Evolutionary conservation across 2,113 vertebrate genomes (phyloP), one percentile per base, ranked within the genome.

Genomic region (Gopherus flavomarginatus): DNA sequence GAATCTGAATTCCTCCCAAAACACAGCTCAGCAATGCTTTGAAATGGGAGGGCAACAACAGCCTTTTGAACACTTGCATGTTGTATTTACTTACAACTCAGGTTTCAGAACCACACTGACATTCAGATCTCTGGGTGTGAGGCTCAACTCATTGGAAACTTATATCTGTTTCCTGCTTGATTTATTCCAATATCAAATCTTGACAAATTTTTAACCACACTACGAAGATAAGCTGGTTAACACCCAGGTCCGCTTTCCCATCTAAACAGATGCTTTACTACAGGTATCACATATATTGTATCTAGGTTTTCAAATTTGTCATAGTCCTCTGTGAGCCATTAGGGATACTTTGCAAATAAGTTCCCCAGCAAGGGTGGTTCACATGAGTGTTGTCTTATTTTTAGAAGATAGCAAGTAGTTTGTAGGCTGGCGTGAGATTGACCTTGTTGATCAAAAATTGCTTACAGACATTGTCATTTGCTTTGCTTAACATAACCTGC

Each of bases 361-460:
- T 35, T 79, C 29, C 6, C 29, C 17, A 11, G 29, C 47, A 21
- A 50, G 6, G 26, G 72, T 5, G 8, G 24, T 24, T 81, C 90
- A 91, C 65, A 53, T 35, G 78, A 94, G 50, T 0, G 0, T 94
- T 90, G 93, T 3, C 0, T 26, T 0, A 0, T 49, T 57, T 59
- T 82, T 54, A 38, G 2, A 52, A 47, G 2, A 2, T 1, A 1
- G 80, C 35, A 5, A 1, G 42, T 11, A 6, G 0, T 9, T 78
- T 78, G 59, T 2, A 0, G 65, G 4, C 65, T 22, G n/a, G 69
- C 0, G 1, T 14, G 56, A 54, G 13, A 78, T 0, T 0, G 38
- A 52, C 52, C 77, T 89, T 7, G 87, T 89, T 96, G 96, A 97
- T 29, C 21, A 96, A 96, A 97, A 97, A 11, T 96, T 95, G 92